Percentiles rank a stretch among this genome's conserved stretches.
Conservation (phyloP, 2,113 vertebrate genomes). For the Theristicus caerulescens region DNA sequence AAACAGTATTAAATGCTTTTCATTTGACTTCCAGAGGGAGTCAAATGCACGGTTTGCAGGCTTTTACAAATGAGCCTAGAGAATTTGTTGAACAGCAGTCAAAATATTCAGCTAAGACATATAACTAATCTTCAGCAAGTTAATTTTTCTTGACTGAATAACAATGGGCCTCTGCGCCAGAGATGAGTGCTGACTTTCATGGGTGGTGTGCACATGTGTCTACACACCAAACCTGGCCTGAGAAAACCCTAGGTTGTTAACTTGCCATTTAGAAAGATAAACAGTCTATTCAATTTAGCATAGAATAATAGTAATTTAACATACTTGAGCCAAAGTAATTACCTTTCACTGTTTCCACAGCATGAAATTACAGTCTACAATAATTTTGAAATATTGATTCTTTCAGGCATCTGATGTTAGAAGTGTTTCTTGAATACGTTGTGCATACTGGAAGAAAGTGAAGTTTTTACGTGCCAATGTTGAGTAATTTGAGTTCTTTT, state of each 20-base stretch:
- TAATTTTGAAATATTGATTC: constrained; percentile 56
- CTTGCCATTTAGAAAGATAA: constrained; percentile 62
- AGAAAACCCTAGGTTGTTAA: constrained; percentile 46
- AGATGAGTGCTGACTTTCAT: background rate
- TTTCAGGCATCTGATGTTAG: constrained; percentile 26
- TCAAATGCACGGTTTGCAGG: background rate
- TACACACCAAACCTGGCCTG: background rate
- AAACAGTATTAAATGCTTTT: background rate
- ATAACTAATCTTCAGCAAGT: background rate
- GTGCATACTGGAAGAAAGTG: background rate
- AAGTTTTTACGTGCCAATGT: background rate
- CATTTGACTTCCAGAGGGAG: background rate
- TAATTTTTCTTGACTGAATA: background rate
- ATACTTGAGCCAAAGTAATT: constrained; percentile 66
- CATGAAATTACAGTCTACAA: constrained; percentile 55
- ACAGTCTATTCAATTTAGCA: constrained; percentile 56
- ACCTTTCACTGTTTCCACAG: constrained; percentile 61
- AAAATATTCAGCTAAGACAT: background rate
- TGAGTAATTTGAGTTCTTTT: background rate
- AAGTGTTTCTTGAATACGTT: background rate
- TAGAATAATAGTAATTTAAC: constrained; percentile 72
- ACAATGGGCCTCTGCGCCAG: background rate
- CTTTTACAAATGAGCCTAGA: background rate
- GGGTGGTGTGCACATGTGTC: background rate
- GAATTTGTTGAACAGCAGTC: background rate